phyloP scores from a whole-genome alignment of 1,140 invertebrate species.

The Leucophenga varia region DNA sequence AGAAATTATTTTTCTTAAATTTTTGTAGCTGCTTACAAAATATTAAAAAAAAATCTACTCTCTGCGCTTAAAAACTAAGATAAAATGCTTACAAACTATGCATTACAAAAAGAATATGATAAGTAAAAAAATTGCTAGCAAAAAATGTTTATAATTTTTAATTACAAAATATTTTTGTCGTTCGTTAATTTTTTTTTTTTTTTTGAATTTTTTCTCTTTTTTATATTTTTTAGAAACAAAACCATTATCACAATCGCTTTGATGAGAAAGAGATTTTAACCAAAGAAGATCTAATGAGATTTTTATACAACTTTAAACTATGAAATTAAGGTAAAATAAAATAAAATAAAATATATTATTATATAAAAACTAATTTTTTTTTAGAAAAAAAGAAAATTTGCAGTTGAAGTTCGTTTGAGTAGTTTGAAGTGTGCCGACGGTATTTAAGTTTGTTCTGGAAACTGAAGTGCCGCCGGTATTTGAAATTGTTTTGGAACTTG shows the following conservation, averaged over 20 bases:
- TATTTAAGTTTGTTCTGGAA: too few relatives aligned
- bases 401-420: too few relatives aligned
- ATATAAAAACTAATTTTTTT: slow-evolving; percentile 10
- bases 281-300: too few relatives aligned
- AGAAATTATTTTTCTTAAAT: too few relatives aligned
- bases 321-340: too few relatives aligned
- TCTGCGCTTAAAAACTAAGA: slow-evolving; percentile 17
- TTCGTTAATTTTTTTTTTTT: slow-evolving; percentile 12
- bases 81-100: slow-evolving; percentile 11
- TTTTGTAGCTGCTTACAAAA: too few relatives aligned
- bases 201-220: slow-evolving; percentile 15
- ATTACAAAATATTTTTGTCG: slow-evolving; percentile 12
- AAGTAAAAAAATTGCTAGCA: slow-evolving; percentile 1
- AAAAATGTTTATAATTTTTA: slow-evolving; percentile 5
- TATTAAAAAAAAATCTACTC: slow-evolving; percentile 19
- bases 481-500: too few relatives aligned
- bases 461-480: too few relatives aligned
- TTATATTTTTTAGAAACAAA: slow-evolving; percentile 39
- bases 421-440: too few relatives aligned
- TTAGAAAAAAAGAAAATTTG: neutral
- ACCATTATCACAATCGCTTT: slow-evolving; percentile 56
- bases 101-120: slow-evolving; percentile 1
- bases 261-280: slow-evolving; percentile 43
- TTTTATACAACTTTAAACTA: too few relatives aligned
- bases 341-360: slow-evolving; percentile 14